Conservation (phyloP, 2,113 vertebrate genomes). For the Oryzias celebensis region DNA sequence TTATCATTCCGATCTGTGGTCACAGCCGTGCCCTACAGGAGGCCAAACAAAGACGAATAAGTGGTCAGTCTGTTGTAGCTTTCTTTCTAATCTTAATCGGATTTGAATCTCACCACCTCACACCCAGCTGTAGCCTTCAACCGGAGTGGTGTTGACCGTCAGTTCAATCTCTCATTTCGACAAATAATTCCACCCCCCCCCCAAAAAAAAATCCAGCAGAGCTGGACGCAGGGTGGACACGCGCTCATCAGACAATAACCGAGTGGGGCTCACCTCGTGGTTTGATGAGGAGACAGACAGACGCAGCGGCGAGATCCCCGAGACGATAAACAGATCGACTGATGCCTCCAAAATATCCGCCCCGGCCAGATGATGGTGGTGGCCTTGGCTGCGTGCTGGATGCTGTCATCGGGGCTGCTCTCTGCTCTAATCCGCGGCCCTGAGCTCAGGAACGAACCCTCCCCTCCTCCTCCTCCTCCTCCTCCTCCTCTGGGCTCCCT, state of each 20-base stretch:
- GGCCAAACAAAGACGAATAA: conserved; percentile 64
- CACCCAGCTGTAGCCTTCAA: conserved; percentile 21
- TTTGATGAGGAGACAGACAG: conserved; percentile 51
- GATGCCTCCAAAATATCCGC: conserved; percentile 39
- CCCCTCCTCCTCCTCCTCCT: conserved; percentile 36
- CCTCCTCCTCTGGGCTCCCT: conserved; percentile 22
- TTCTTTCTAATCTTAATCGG: conserved; percentile 71
- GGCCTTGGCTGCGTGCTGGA: conserved; percentile 62
- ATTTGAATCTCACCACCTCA: conserved; percentile 61
- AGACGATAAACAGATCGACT: conserved; percentile 7
- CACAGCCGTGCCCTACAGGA: conserved; percentile 26
- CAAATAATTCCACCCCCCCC: conserved; percentile 5
- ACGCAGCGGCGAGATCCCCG: conserved; percentile 10
- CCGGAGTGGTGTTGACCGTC: conserved; percentile 11
- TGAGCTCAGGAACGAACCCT: conserved; percentile 67
- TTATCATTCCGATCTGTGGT: conserved; percentile 39
- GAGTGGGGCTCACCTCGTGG: conserved; percentile 75
- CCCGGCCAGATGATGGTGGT: conserved; percentile 52
- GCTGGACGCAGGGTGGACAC: conserved; percentile 25
- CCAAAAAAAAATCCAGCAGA: neutral
- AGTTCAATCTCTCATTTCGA: conserved; percentile 21
- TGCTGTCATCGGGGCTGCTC: conserved; percentile 75
- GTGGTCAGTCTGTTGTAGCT: conserved; percentile 64
- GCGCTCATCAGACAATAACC: conserved; percentile 55
- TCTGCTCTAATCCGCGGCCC: conserved; percentile 71